A percentile compares a stretch with the other conserved stretches of the same genome.
phyloP scores from a whole-genome alignment of 2,888 invertebrate species.

The Mechanitis mazaeus region DNA sequence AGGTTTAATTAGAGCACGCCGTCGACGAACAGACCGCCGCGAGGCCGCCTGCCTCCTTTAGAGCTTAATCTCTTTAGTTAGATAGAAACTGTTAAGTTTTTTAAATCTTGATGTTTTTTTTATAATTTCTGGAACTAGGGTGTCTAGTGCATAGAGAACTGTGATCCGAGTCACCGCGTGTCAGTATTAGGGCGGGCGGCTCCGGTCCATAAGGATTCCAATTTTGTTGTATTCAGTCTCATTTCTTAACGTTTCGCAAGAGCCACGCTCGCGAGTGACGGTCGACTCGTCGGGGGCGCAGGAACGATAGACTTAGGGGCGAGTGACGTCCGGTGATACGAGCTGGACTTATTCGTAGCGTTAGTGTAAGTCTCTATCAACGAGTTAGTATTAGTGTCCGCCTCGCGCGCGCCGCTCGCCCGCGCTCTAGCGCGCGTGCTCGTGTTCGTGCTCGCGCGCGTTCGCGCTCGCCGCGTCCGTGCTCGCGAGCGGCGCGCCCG shows the following conservation, averaged over 20 bases:
- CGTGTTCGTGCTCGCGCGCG: not conserved
- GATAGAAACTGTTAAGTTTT: conserved; percentile 5
- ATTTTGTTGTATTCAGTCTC: conserved; percentile 7
- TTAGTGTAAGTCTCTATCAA: conserved; percentile 65
- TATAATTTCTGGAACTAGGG: too few species aligned
- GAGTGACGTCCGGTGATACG: conserved; percentile 10
- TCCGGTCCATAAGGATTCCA: not conserved
- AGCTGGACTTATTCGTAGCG: conserved; percentile 13
- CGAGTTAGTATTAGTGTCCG: conserved; percentile 64
- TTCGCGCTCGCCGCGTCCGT: conserved; percentile 13
- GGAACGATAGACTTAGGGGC: conserved; percentile 14
- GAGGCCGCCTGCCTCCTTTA: conserved; percentile 15
- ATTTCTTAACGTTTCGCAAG: conserved; percentile 2
- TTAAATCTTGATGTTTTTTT: not conserved
- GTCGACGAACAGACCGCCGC: conserved; percentile 18
- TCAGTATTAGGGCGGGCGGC: too few species aligned
- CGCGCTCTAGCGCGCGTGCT: conserved; percentile 12
- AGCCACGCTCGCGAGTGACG: not conserved
- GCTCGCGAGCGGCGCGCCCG: conserved; percentile 18
- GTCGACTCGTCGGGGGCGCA: conserved; percentile 2
- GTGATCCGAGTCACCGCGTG: too few species aligned
- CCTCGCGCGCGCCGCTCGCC: conserved; percentile 20
- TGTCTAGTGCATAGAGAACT: too few species aligned
- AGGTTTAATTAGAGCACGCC: conserved; percentile 11
- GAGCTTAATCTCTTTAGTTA: not conserved